These are phyloP conservation scores for Ashinkailepas kermadecensis DNA, from an alignment of 2,888 invertebrate species.

Conservation along the genomic window DNA sequence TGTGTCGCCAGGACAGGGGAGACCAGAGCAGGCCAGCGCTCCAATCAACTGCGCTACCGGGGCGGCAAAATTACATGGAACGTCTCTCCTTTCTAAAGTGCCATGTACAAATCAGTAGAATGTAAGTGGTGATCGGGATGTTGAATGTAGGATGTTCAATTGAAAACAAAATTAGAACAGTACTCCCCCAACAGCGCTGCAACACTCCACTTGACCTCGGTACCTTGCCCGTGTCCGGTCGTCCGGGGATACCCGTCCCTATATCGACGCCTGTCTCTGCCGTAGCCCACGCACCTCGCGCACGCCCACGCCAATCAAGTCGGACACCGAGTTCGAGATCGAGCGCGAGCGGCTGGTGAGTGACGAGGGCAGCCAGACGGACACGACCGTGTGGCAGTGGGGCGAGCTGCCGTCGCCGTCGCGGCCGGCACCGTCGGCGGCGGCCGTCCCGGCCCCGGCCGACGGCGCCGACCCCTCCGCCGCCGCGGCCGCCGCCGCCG, in stretches of 20 bases:
- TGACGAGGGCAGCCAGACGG: constrained; percentile 33
- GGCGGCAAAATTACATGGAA: no score
- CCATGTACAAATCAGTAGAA: no score
- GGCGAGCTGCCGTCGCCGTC: constrained; percentile 67
- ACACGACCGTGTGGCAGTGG: constrained; percentile 68
- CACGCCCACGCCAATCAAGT: constrained; percentile 76
- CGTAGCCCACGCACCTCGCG: constrained; percentile 52
- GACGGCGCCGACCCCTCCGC: background rate
- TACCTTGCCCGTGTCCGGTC: background rate
- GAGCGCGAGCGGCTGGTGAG: constrained; percentile 32
- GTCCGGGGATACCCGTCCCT: background rate
- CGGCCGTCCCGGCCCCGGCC: constrained; percentile 21
- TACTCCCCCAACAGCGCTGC: no score
- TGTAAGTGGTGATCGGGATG: no score
- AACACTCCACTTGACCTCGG: no score
- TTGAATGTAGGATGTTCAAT: no score
- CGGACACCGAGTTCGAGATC: constrained; percentile 85
- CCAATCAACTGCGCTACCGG: no score
- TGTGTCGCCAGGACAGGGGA: no score
- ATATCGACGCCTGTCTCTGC: constrained; percentile 12
- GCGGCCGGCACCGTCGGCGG: constrained; percentile 37
- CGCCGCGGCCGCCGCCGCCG: background rate
- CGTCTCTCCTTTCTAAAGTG: no score
- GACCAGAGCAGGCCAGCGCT: no score
- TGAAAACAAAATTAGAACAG: no score